Conservation (phyloP, 2,113 vertebrate genomes). For the Lycocorax pyrrhopterus region DNA sequence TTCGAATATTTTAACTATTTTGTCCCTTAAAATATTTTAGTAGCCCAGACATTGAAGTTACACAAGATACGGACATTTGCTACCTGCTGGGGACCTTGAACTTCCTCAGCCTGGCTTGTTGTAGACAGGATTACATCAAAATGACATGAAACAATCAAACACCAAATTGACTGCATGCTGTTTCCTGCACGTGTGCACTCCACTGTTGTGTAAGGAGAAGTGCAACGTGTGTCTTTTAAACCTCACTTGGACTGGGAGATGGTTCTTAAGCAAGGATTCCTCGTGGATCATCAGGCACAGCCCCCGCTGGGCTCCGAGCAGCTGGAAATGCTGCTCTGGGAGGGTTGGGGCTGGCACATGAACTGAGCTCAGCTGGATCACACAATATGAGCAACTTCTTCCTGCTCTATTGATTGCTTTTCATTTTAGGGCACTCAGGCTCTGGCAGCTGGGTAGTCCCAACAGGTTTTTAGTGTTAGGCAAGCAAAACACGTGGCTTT, state of each 20-base stretch:
- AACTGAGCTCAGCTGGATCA: not conserved
- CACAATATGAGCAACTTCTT: not conserved
- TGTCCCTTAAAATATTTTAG: not conserved
- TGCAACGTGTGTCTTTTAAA: not conserved
- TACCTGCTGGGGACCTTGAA: not conserved
- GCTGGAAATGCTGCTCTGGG: not conserved
- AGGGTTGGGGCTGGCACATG: not conserved
- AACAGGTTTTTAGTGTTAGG: not conserved
- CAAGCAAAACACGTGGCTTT: not conserved
- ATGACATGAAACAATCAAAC: not conserved
- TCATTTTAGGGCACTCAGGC: not conserved
- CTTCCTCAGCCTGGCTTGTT: not conserved
- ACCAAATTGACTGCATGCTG: not conserved
- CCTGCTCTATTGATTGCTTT: not conserved
- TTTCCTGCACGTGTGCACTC: not conserved
- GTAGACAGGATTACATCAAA: not conserved
- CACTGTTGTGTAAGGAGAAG: not conserved
- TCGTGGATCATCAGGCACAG: not conserved
- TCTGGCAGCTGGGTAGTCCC: not conserved
- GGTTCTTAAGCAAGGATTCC: not conserved
- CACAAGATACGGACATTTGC: not conserved
- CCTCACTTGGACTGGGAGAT: not conserved
- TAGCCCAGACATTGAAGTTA: not conserved
- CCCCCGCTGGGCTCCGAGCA: not conserved
- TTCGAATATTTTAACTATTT: not conserved